Percentiles rank a stretch among this genome's conserved stretches.
These are phyloP conservation scores for Notothenia rossii DNA, from an alignment of 2,113 vertebrate genomes.

Conservation along the genomic window DNA sequence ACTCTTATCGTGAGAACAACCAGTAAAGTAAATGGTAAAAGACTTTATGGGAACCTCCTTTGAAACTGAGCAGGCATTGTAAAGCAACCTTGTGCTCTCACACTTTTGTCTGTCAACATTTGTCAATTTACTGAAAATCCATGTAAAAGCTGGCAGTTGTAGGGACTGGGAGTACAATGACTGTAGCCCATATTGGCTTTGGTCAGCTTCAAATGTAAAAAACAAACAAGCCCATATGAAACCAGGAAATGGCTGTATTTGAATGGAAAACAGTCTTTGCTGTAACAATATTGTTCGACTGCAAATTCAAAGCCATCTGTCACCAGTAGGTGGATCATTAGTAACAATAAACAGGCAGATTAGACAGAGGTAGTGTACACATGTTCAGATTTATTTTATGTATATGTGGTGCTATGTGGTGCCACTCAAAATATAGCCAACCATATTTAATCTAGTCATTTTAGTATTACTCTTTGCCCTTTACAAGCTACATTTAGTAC, in stretches of 20 bases:
- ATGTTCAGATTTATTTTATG: background rate
- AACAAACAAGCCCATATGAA: constrained; percentile 10
- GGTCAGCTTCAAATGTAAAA: background rate
- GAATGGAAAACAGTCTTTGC: background rate
- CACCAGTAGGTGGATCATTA: constrained; percentile 13
- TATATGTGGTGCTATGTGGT: background rate
- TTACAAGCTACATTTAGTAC: constrained; percentile 2
- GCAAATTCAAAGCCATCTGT: constrained; percentile 18
- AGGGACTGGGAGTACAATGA: background rate
- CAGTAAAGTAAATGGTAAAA: background rate
- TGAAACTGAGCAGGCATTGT: background rate
- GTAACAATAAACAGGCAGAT: background rate
- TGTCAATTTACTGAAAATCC: constrained; percentile 18
- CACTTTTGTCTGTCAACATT: constrained; percentile 17
- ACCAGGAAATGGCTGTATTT: constrained; percentile 10
- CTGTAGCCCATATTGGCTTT: background rate
- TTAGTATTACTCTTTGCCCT: background rate
- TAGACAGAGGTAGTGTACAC: background rate
- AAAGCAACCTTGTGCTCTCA: background rate
- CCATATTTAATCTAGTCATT: background rate
- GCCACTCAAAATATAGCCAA: background rate
- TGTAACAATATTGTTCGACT: background rate
- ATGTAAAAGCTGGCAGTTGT: constrained; percentile 18
- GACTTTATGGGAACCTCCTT: background rate
- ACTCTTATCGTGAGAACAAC: background rate